Base-by-base conservation (phyloP, 2,113 vertebrate genomes). In the Azemiops feae region DNA sequence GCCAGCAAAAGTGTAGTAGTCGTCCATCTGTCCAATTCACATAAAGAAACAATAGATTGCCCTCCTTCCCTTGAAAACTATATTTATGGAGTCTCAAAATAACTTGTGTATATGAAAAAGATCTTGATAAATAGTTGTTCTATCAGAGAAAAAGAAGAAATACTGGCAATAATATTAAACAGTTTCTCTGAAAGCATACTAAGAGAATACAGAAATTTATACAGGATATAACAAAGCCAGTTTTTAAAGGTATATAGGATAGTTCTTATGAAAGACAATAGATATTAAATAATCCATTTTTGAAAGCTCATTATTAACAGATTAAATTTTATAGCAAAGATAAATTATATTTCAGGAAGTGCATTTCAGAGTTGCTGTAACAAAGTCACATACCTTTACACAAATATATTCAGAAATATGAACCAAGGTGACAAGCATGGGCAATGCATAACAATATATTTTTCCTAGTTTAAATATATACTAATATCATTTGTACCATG, bases 361-460 rank as follows among this genome's bases (percentile, higher is more conserved):
- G 20, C 34, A 53, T 81, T 8, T 69, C 27, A 52, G 81, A 91
- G 74, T 34, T 25, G 45, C 20, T 81, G 90, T 43, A 85, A 6
- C 27, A 90, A 69, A 90, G 69, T 39, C 52, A 85, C 39, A 57
- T 55, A 20, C 43, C 85, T 54, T 85, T 55, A 45, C 22, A 43
- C 25, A 43, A 45, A 85, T 50, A 89, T 0, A 25, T 0, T 34
- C 0, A 0, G 0, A 55, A 43, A 11, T 0, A 0, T 0, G 58
- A 45, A 14, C 34, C 55, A 81, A 86, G 0, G 0, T 39, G 53
- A 30, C 2, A 0, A 4, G 27, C 22, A 18, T 16, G 57, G 23
- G 45, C 3, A 6, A 39, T 47, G 27, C 27, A 58, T 91, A 50
- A 86, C 53, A 91, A 34, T 92, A 34, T 5, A 39, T 43, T 88